A percentile compares a stretch with the other conserved stretches of the same genome.
phyloP scores from a whole-genome alignment of 1,140 invertebrate genomes.

The Hydropsyche tenuis region DNA sequence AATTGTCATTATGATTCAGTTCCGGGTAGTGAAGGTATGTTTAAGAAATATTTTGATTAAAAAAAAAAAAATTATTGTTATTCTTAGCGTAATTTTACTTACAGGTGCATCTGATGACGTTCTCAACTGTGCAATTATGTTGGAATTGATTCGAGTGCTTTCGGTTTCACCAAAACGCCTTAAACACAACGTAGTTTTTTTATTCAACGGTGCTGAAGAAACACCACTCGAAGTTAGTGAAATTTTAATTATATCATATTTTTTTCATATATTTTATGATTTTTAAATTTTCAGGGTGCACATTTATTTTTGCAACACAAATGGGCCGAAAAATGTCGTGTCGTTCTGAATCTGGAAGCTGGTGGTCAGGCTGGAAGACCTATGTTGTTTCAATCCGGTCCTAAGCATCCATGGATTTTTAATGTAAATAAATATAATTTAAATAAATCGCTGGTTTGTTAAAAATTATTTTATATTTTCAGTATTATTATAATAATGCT shows the following conservation, averaged over 20 bases:
- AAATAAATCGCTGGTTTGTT: background rate
- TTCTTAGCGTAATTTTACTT: background rate
- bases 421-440: conserved; percentile 50
- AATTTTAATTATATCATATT: background rate
- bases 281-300: conserved; percentile 62
- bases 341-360: conserved; percentile 79
- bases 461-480: conserved; percentile 34
- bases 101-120: conserved; percentile 77
- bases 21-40: conserved; percentile 69
- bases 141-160: conserved; percentile 72
- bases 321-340: conserved; percentile 70
- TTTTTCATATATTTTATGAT: background rate
- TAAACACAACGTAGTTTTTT: conserved; percentile 71
- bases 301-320: conserved; percentile 81
- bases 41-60: background rate
- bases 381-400: conserved; percentile 74
- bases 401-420: conserved; percentile 68
- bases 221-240: conserved; percentile 62
- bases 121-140: conserved; percentile 76
- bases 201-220: conserved; percentile 85
- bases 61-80: background rate
- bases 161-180: conserved; percentile 63
- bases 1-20: conserved; percentile 86
- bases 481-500: conserved; percentile 68
- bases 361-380: conserved; percentile 78